A percentile compares a stretch with the other conserved stretches of the same genome.
phyloP scores from a whole-genome alignment of 2,797 vertebrate genomes.

The Meriones psammophilus region DNA sequence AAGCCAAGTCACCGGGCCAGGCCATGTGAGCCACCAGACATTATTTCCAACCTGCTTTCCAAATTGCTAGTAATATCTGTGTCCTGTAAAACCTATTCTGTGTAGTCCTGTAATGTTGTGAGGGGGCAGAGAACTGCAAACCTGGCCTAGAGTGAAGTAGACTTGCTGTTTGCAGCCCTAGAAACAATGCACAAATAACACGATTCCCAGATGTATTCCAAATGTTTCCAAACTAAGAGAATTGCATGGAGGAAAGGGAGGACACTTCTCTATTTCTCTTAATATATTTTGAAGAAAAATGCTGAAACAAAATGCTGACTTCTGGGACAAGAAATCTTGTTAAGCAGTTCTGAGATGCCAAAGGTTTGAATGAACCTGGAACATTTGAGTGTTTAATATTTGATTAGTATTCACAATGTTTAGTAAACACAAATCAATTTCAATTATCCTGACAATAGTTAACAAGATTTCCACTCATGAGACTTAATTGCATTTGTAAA shows the following conservation, averaged over 20 bases:
- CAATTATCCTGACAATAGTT: conserved; percentile 88
- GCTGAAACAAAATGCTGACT: conserved; percentile 12
- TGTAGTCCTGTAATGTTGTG: neutral
- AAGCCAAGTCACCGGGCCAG: conserved; percentile 58
- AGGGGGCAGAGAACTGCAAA: conserved; percentile 64
- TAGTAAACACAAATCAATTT: conserved; percentile 86
- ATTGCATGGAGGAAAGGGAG: conserved; percentile 42
- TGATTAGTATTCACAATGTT: conserved; percentile 84
- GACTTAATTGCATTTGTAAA: conserved; percentile 85
- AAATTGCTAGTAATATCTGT: conserved; percentile 61
- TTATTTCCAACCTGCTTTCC: conserved; percentile 71
- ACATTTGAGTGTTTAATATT: conserved; percentile 59
- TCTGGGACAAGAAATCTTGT: conserved; percentile 34
- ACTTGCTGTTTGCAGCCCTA: conserved; percentile 17
- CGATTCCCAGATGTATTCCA: neutral
- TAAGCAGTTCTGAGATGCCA: conserved; percentile 53
- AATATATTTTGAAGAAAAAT: conserved; percentile 46
- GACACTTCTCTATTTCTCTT: neutral
- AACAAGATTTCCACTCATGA: conserved; percentile 86
- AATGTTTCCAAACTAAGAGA: conserved; percentile 15
- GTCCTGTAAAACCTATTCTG: conserved; percentile 58
- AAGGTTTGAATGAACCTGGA: conserved; percentile 55
- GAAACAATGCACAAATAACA: conserved; percentile 34
- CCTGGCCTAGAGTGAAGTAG: conserved; percentile 70
- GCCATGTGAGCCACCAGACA: neutral